Evolutionary conservation across 2,888 invertebrate genomes (phyloP).

Genomic region (Dione juno): DNA sequence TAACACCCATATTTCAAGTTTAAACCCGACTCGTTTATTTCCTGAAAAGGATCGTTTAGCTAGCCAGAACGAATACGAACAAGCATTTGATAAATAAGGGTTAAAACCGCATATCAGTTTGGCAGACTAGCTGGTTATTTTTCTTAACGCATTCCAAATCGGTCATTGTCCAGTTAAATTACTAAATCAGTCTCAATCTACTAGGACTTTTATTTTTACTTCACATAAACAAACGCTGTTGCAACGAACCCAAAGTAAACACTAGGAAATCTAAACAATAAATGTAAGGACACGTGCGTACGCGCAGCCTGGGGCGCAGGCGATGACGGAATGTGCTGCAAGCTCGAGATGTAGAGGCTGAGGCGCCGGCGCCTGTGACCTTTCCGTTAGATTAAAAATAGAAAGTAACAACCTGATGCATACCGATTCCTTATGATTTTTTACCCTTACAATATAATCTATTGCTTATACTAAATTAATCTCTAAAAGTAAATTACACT

Average conservation of each 20-base stretch:
- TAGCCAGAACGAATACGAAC: conserved; percentile 16
- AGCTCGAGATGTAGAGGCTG: conserved; percentile 73
- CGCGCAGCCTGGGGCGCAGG: conserved; percentile 77
- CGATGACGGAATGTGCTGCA: conserved; percentile 77
- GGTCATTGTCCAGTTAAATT: conserved; percentile 65
- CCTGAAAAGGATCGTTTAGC: conserved; percentile 53
- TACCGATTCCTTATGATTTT: conserved; percentile 73
- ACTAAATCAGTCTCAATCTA: conserved; percentile 15
- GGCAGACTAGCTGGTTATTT: conserved; percentile 60
- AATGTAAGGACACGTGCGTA: conserved; percentile 56
- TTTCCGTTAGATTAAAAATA: conserved; percentile 80
- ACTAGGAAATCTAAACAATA: conserved; percentile 40
- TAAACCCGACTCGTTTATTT: conserved; percentile 61
- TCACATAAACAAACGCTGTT: conserved; percentile 22
- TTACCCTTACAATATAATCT: conserved; percentile 67
- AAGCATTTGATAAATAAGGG: conserved; percentile 34
- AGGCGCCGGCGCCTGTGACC: conserved; percentile 73
- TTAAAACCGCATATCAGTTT: conserved; percentile 55
- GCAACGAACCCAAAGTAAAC: conserved; percentile 24
- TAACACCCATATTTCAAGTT: conserved; percentile 74
- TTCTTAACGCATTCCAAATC: conserved; percentile 69
- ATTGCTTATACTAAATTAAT: conserved; percentile 68
- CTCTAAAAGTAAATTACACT: conserved; percentile 57
- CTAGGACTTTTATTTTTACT: conserved; percentile 1
- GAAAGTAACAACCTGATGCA: conserved; percentile 77